Evolutionary conservation across 2,888 invertebrate genomes (phyloP), one percentile per base, ranked within the genome.

Genomic region (Chaetogeoica ovagalla): DNA sequence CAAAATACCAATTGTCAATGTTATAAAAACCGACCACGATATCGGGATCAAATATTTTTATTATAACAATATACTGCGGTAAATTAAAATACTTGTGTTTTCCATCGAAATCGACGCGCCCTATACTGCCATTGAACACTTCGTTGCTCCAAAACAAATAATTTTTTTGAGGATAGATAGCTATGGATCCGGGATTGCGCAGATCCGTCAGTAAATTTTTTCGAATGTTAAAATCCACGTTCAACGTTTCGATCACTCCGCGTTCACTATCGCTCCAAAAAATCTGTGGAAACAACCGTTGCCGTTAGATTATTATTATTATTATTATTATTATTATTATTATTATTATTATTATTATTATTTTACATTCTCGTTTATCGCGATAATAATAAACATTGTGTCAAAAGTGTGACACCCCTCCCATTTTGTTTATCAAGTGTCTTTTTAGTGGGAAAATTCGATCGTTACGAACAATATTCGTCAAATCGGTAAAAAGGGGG

Each of bases 241-340:
- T 43, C 0, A 43, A 39, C 11, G 43, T 11, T 60, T 72, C 43
- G 23, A 72, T 43, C 6, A 8, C 17, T 4, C 72, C 72, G 15
- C 60, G 17, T 21, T 72, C 39, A 1, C 15, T 21, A 17, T 72
- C 48, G 21, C 59, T 60, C 72, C 72, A 72, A 43, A 52, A 60
- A 17, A 72, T 6, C 70, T 70, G n/a, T 15, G 11, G 4, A 30
- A 30, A 30, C 30, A 30, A 30, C 30, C 30, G 30, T 30, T 30
- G 30, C 4, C 30, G 4, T 30, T 30, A 30, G 30, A 30, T 30
- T 30, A 30, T 30, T 30, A 30, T 30, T 30, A 30, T 30, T 30
- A 30, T 30, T 30, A n/a, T n/a, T n/a, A n/a, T n/a, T n/a, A n/a
- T n/a, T n/a, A n/a, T n/a, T n/a, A n/a, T n/a, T n/a, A n/a, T n/a